A percentile compares a stretch with the other conserved stretches of the same genome.
Evolutionary conservation across 2,888 invertebrate genomes (phyloP).

Genomic region (Macropis europaea): DNA sequence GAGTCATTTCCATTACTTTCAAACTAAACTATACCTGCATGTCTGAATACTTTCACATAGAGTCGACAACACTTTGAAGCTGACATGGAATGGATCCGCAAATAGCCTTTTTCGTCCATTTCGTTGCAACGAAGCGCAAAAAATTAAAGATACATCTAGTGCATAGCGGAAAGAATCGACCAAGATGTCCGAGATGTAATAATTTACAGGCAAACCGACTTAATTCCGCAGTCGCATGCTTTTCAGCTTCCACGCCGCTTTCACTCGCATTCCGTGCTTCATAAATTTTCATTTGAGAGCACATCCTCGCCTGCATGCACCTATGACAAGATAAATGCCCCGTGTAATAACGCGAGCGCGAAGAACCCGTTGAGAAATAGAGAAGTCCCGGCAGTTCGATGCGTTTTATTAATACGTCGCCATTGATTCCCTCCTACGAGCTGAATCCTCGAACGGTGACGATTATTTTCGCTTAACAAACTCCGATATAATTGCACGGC

Average conservation of each 20-base stretch:
- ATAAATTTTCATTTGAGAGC: constrained; percentile 60
- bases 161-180: constrained; percentile 24
- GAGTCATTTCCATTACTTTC: too few relatives aligned
- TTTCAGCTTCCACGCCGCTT: constrained; percentile 31
- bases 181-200: constrained; percentile 34
- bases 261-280: constrained; percentile 53
- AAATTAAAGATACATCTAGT: constrained; percentile 10
- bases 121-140: neutral
- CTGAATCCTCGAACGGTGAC: constrained; percentile 3
- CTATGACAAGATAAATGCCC: constrained; percentile 50
- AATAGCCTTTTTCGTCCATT: too few relatives aligned
- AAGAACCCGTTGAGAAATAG: neutral
- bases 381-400: constrained; percentile 42
- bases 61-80: too few relatives aligned
- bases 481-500: constrained; percentile 75
- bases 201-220: constrained; percentile 52
- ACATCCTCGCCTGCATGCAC: constrained; percentile 20
- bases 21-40: too few relatives aligned
- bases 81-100: too few relatives aligned
- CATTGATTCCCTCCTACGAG: constrained; percentile 34
- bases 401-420: constrained; percentile 57
- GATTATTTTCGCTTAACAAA: constrained; percentile 66
- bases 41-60: too few relatives aligned
- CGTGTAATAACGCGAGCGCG: constrained; percentile 41
- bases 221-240: constrained; percentile 37